Percentiles rank a stretch among this genome's conserved stretches.
These are phyloP conservation scores for Linnaemya tessellans DNA, from an alignment of 2,888 invertebrate species.

Conservation along the genomic window DNA sequence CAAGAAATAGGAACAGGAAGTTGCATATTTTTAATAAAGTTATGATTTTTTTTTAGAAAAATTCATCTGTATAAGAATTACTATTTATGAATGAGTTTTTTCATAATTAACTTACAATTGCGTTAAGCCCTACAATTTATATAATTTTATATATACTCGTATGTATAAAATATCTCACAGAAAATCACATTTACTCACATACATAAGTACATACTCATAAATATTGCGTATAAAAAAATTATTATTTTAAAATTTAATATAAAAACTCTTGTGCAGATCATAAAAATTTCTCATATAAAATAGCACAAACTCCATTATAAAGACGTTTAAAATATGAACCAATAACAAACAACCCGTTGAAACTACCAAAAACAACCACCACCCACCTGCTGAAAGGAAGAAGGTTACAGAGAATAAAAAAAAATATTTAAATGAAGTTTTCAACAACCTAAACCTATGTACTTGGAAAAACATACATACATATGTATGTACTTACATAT, in stretches of 20 bases:
- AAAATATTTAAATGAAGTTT: background rate
- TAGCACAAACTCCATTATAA: slow-evolving; percentile 55
- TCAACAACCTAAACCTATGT: slow-evolving; percentile 21
- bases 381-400: slow-evolving; percentile 19
- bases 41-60: no score
- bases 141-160: no score
- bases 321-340: slow-evolving; percentile 59
- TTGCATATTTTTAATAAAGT: no score
- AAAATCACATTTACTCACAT: background rate
- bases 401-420: slow-evolving; percentile 2
- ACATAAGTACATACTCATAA: slow-evolving; percentile 9
- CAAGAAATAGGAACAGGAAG: no score
- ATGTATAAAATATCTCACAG: background rate
- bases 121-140: no score
- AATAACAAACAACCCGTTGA: slow-evolving; percentile 71
- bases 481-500: background rate
- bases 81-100: no score
- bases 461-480: background rate
- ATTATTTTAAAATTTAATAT: slow-evolving; percentile 2
- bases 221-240: slow-evolving; percentile 10
- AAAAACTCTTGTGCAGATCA: slow-evolving; percentile 6
- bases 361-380: slow-evolving; percentile 20
- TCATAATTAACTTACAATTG: no score
- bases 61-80: no score
- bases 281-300: slow-evolving; percentile 22